A percentile compares a stretch with the other conserved stretches of the same genome.
phyloP scores from a whole-genome alignment of 2,888 invertebrate genomes.

The Drosophila nr. perissopoda region DNA sequence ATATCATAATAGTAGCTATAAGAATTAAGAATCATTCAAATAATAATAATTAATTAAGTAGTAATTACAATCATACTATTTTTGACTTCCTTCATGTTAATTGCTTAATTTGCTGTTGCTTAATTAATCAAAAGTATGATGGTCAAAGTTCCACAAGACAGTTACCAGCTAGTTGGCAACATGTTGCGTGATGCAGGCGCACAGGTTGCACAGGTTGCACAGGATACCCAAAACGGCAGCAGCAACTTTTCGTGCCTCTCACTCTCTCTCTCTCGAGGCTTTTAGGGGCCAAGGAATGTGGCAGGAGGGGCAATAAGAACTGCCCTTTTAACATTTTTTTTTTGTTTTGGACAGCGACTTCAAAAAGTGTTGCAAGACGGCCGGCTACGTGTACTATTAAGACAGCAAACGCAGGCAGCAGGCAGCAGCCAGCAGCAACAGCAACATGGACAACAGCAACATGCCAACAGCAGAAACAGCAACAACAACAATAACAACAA shows the following conservation, averaged over 20 bases:
- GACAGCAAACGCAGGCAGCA: constrained; percentile 61
- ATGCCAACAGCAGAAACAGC: constrained; percentile 39
- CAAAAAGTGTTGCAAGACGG: constrained; percentile 64
- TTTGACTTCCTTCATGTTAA: neutral
- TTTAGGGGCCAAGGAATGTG: neutral
- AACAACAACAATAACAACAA: constrained; percentile 46
- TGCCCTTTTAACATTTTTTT: constrained; percentile 14
- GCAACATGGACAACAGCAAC: constrained; percentile 43
- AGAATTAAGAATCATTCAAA: neutral
- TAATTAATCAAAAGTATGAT: neutral
- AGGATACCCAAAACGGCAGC: constrained; percentile 9
- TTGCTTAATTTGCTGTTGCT: neutral
- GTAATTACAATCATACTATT: neutral
- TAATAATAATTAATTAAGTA: neutral
- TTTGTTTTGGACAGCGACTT: constrained; percentile 18
- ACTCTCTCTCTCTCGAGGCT: neutral
- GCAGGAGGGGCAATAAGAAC: neutral
- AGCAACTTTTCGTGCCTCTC: constrained; percentile 1
- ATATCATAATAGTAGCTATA: neutral
- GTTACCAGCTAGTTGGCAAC: constrained; percentile 9
- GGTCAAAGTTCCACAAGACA: neutral
- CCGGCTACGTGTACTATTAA: constrained; percentile 63
- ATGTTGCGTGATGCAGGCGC: constrained; percentile 29
- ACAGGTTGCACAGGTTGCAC: constrained; percentile 26
- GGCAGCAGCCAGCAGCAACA: constrained; percentile 55